Evolutionary conservation across 2,797 vertebrate genomes (phyloP).

Genomic region (Platyrinchus mystaceus): DNA sequence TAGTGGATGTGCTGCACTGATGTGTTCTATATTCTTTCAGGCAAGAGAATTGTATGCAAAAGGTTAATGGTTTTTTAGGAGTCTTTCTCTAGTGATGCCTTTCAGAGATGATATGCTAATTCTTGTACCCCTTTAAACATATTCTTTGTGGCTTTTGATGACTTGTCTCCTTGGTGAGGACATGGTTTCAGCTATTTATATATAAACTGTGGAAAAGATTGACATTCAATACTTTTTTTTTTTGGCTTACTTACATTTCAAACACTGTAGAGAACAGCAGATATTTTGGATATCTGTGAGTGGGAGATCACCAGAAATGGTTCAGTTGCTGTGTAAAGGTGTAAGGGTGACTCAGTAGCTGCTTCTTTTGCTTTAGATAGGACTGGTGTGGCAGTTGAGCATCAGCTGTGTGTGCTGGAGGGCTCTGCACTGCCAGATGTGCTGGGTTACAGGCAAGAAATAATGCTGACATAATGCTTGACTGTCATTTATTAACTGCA

Average conservation of each 20-base stretch:
- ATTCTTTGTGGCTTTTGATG: not conserved
- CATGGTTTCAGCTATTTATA: not conserved
- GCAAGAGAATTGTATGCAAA: not conserved
- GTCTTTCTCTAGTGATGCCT: not conserved
- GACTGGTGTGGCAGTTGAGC: not conserved
- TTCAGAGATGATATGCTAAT: not conserved
- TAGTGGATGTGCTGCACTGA: not conserved
- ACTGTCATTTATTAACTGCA: not conserved
- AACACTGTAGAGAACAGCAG: not conserved
- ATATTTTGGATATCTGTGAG: conserved; percentile 11
- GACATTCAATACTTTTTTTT: not conserved
- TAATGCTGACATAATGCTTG: not conserved
- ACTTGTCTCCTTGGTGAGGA: conserved; percentile 7
- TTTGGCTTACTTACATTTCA: not conserved
- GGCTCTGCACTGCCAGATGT: not conserved
- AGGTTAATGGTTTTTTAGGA: not conserved
- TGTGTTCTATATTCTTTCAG: not conserved
- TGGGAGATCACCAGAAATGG: not conserved
- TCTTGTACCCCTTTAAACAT: not conserved
- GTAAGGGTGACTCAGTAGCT: not conserved
- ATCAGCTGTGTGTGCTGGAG: not conserved
- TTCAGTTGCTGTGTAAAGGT: not conserved
- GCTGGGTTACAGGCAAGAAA: not conserved
- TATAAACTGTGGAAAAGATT: not conserved
- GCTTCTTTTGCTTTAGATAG: not conserved